Base-by-base conservation (phyloP, 2,797 vertebrate species). In the Sorex maritimensis region DNA sequence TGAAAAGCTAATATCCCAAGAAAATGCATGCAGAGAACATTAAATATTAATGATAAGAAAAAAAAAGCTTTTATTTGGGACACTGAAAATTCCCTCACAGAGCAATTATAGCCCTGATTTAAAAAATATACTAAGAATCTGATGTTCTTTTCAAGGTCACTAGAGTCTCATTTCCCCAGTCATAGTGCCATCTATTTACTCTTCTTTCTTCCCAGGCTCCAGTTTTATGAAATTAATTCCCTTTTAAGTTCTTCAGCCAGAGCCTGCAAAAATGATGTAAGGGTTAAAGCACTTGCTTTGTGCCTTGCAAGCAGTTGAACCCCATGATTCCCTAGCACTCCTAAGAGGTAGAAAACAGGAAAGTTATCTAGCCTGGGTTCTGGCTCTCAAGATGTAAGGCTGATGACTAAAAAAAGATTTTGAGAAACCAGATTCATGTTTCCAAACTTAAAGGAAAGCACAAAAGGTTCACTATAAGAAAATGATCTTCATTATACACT, bases 331-430 rank as follows among this genome's bases (percentile, higher is more conserved):
- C 41, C 7, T 5, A 44, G 41, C 7, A 44, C 41, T 44, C 41
- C 41, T 44, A 7, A 7, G 41, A 44, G 41, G 5, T 44, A 44
- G 41, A 44, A 5, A 44, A 44, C 41, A 44, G 41, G 7, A 44
- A 44, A 44, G 41, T 44, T 78, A 41, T 73, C 21, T 78, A 89
- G 49, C n/a, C n/a, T 63, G 34, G 13, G 63, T 67, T 63, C 61
- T 82, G 65, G 75, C 41, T 87, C 63, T 85, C n/a, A 94, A 91
- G 49, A 89, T 17, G 24, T 34, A 83, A 83, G 88, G 75, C 44
- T 55, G 21, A 75, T 63, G 24, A 49, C 63, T 95, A n/a, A 83
- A 65, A 34, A 73, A 65, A 82, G 21, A 89, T 71, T 90, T 23
- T 82, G 41, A 90, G 49, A 92, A 82, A 82, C 86, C 44, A 41